Conservation (phyloP, 2,888 invertebrate species). For the Phortica magna region DNA sequence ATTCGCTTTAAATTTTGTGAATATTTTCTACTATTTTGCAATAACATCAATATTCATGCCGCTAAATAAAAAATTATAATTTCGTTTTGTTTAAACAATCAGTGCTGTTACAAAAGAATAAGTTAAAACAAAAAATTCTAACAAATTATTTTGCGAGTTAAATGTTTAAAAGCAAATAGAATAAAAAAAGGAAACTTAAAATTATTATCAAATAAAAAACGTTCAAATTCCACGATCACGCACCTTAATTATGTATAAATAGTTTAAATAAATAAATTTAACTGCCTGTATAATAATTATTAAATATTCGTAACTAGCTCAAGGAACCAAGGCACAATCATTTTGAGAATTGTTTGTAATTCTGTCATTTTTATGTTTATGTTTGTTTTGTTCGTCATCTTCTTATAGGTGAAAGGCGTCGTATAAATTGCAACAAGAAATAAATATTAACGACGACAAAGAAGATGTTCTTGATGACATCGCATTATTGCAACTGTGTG, state of each 20-base stretch:
- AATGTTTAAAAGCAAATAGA: conserved; percentile 7
- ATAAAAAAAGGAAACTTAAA: background rate
- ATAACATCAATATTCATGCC: conserved; percentile 64
- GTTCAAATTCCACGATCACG: background rate
- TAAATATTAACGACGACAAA: no score
- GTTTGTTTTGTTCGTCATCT: background rate
- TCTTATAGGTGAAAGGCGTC: background rate
- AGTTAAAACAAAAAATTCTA: background rate
- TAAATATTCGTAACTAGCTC: background rate
- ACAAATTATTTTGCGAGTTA: background rate
- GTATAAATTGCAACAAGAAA: no score
- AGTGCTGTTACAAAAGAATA: background rate
- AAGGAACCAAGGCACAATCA: conserved; percentile 70
- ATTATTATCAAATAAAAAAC: background rate
- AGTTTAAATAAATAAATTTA: conserved; percentile 56
- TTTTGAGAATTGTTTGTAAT: conserved; percentile 56
- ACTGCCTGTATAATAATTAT: conserved; percentile 50
- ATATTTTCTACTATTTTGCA: conserved; percentile 66
- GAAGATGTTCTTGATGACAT: no score
- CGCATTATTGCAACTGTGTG: background rate
- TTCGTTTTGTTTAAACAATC: background rate
- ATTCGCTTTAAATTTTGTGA: conserved; percentile 58
- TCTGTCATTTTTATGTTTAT: conserved; percentile 13
- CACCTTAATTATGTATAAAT: background rate
- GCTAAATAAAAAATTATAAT: background rate